These are phyloP conservation scores for Helicoverpa assulta DNA, from an alignment of 2,888 invertebrate genomes.

Conservation along the genomic window DNA sequence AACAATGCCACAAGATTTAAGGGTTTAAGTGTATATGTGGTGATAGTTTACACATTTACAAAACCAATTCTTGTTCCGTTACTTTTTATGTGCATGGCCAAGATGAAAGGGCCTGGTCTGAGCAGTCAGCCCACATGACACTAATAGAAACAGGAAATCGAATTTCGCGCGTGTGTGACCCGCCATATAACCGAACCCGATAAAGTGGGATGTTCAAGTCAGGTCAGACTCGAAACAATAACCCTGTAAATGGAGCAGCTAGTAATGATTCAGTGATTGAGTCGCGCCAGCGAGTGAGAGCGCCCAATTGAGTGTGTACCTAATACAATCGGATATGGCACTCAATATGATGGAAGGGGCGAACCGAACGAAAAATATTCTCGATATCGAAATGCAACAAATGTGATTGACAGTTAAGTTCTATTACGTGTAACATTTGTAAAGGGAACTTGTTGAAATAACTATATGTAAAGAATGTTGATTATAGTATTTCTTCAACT, in stretches of 20 bases:
- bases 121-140: slow-evolving; percentile 41
- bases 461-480: slow-evolving; percentile 73
- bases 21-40: slow-evolving; percentile 71
- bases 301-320: slow-evolving; percentile 77
- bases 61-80: slow-evolving; percentile 63
- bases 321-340: slow-evolving; percentile 79
- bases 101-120: slow-evolving; percentile 60
- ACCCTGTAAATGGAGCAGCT: slow-evolving; percentile 80
- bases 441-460: slow-evolving; percentile 39
- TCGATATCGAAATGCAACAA: slow-evolving; percentile 48
- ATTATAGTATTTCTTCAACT: slow-evolving; percentile 68
- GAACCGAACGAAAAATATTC: slow-evolving; percentile 62
- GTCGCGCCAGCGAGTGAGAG: slow-evolving; percentile 70
- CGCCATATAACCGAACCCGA: slow-evolving; percentile 68
- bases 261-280: slow-evolving; percentile 73
- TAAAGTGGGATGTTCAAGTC: slow-evolving; percentile 70
- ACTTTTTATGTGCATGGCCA: slow-evolving; percentile 51
- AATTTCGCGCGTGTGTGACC: slow-evolving; percentile 71
- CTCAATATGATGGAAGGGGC: slow-evolving; percentile 72
- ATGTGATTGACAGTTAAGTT: slow-evolving; percentile 47
- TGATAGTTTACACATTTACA: slow-evolving; percentile 71
- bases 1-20: slow-evolving; percentile 76
- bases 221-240: slow-evolving; percentile 79
- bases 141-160: slow-evolving; percentile 78
- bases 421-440: slow-evolving; percentile 40